Base-by-base conservation (phyloP, 2,797 vertebrate species). In the Leptoclinus maculatus region DNA sequence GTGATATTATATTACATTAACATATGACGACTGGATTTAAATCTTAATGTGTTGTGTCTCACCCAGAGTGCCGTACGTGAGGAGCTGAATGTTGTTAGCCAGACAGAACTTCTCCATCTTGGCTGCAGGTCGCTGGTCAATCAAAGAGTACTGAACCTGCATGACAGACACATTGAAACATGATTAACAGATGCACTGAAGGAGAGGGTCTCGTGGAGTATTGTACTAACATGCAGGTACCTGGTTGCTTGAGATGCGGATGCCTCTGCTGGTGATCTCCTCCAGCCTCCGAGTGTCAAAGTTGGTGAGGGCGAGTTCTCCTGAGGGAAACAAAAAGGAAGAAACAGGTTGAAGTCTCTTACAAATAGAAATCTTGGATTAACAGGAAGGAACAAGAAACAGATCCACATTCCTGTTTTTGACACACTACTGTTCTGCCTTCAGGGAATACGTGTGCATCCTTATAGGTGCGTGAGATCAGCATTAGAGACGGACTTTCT, bases 221-320 rank as follows among this genome's bases (percentile, higher is more conserved):
- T 2, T 32, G 49, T 8, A 45, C 4, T 2, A 10, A 70, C 16
- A 11, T 7, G 12, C 9, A 79, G 53, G 45, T 41, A 92, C 90
- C 88, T 92, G 89, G 87, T 93, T 91, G 79, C 89, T 90, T 53
- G 92, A 91, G 82, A 92, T 88, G 56, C 67, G 41, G 74, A 93
- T 91, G 27, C 91, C 90, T 87, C 59, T 86, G 64, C 11, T 79
- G 39, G 82, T 84, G 78, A 93, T 92, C 83, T 92, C 87, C 76
- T 89, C 85, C 75, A 91, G 45, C 67, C 87, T 76, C 77, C 78
- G 74, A 2, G 89, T 93, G 84, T 91, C 87, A 77, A 91, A 92
- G 83, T 92, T 90, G 29, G 91, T 93, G 69, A 93, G 87, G 47
- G 84, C 4, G 13, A 92, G 80, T 34, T 92, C 91, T 41, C 86